phyloP scores from a whole-genome alignment of 2,113 vertebrate species.

The Pontoporia blainvillei region DNA sequence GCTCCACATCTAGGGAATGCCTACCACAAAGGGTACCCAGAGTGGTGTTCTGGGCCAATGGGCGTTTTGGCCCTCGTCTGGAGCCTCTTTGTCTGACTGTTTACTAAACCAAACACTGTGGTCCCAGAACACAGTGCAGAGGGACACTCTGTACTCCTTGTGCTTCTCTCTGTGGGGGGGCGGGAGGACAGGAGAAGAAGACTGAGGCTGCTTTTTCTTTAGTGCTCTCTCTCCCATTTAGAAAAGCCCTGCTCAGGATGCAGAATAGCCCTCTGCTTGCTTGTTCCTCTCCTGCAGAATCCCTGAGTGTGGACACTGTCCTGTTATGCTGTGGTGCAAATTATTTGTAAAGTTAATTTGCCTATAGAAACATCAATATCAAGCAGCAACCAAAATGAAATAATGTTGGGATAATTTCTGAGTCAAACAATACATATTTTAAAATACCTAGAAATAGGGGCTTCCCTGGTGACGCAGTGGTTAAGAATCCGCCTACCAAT shows the following conservation, averaged over 20 bases:
- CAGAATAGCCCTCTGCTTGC: neutral
- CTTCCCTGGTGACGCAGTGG: too few species aligned
- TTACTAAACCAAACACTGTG: neutral
- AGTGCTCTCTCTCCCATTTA: neutral
- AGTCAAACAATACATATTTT: neutral
- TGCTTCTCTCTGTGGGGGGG: neutral
- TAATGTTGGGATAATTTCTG: neutral
- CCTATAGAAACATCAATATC: neutral
- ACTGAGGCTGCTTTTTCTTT: neutral
- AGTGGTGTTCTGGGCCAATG: neutral
- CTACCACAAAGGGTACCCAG: neutral
- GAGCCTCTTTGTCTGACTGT: neutral
- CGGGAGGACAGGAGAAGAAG: neutral
- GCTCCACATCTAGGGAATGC: neutral
- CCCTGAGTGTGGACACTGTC: neutral
- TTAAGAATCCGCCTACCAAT: too few species aligned
- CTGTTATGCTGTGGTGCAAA: fast-evolving
- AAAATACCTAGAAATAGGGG: neutral
- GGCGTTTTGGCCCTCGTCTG: neutral
- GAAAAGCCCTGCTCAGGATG: neutral
- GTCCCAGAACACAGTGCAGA: neutral
- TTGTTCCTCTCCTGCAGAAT: neutral
- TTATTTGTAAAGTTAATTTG: neutral
- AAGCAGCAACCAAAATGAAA: neutral
- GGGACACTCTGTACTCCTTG: neutral